Percentiles rank a stretch among this genome's conserved stretches.
Conservation (phyloP, 2,888 invertebrate genomes). For the Cephalotes varians region DNA sequence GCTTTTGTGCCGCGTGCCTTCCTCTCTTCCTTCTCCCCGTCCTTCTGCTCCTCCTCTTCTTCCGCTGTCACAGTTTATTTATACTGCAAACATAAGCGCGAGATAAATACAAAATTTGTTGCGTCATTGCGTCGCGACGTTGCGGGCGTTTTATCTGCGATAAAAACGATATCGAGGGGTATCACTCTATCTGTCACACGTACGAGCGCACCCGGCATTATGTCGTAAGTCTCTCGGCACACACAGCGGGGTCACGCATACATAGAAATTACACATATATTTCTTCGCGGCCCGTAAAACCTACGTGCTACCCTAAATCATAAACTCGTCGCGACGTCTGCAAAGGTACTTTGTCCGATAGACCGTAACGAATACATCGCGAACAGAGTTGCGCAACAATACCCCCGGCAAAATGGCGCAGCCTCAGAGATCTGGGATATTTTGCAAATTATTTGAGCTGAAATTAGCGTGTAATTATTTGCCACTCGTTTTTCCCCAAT, state of each 20-base stretch:
- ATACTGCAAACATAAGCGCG: slow-evolving; percentile 34
- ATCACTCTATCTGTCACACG: slow-evolving; percentile 33
- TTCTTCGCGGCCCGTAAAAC: slow-evolving; percentile 32
- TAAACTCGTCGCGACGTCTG: slow-evolving; percentile 37
- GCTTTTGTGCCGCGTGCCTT: neutral
- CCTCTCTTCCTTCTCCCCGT: neutral
- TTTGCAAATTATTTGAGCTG: neutral
- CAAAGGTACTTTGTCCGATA: slow-evolving; percentile 22
- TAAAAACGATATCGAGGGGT: slow-evolving; percentile 29
- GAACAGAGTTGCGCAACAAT: neutral
- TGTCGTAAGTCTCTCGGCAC: slow-evolving; percentile 37
- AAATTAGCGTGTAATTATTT: slow-evolving; percentile 14
- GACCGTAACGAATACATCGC: slow-evolving; percentile 23
- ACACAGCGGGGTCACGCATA: slow-evolving; percentile 15
- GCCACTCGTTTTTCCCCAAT: neutral
- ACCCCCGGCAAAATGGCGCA: neutral
- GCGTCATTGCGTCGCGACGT: slow-evolving; percentile 30
- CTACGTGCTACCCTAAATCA: slow-evolving; percentile 31
- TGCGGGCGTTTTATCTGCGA: slow-evolving; percentile 28
- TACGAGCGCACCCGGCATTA: slow-evolving; percentile 13
- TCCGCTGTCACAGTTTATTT: slow-evolving; percentile 25
- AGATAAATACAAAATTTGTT: slow-evolving; percentile 43
- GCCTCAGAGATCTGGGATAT: neutral
- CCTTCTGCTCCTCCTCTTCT: neutral
- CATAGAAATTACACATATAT: slow-evolving; percentile 44